phyloP scores from a whole-genome alignment of 2,797 vertebrate genomes.

The Paratrypauchen microcephalus region DNA sequence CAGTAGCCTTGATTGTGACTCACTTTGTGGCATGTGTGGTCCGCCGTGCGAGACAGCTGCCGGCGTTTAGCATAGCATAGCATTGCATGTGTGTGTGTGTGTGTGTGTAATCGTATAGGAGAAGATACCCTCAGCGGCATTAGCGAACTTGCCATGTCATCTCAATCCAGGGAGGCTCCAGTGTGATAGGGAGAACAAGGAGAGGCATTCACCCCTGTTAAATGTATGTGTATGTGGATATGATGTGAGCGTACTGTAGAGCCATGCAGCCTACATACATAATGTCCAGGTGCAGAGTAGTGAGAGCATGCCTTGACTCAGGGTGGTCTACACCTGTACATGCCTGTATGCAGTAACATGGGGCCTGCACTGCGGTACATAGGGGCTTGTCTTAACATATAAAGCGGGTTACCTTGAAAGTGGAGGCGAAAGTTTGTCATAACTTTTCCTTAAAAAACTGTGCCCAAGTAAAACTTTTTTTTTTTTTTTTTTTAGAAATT shows the following conservation, averaged over 20 bases:
- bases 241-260: background rate
- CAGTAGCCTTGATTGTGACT: slow-evolving; percentile 62
- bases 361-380: slow-evolving; percentile 10
- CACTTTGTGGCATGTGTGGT: slow-evolving; percentile 40
- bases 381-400: slow-evolving; percentile 2
- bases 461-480: background rate
- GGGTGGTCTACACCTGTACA: slow-evolving; percentile 63
- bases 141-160: slow-evolving; percentile 65
- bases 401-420: slow-evolving; percentile 6
- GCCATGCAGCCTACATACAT: background rate
- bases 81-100: background rate
- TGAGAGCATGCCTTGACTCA: slow-evolving; percentile 20
- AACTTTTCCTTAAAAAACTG: background rate
- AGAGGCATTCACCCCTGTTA: slow-evolving; percentile 36
- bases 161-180: slow-evolving; percentile 49
- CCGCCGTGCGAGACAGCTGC: slow-evolving; percentile 17
- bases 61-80: slow-evolving; percentile 8
- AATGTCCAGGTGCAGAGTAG: slow-evolving; percentile 5
- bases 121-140: slow-evolving; percentile 54
- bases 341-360: slow-evolving; percentile 26
- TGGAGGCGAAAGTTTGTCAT: background rate
- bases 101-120: slow-evolving; percentile 45
- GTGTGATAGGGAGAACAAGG: slow-evolving; percentile 56
- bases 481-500: background rate
- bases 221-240: slow-evolving; percentile 7